A percentile compares a stretch with the other conserved stretches of the same genome.
These are phyloP conservation scores for Timema cristinae DNA, from an alignment of 2,888 invertebrate genomes.

Conservation along the genomic window DNA sequence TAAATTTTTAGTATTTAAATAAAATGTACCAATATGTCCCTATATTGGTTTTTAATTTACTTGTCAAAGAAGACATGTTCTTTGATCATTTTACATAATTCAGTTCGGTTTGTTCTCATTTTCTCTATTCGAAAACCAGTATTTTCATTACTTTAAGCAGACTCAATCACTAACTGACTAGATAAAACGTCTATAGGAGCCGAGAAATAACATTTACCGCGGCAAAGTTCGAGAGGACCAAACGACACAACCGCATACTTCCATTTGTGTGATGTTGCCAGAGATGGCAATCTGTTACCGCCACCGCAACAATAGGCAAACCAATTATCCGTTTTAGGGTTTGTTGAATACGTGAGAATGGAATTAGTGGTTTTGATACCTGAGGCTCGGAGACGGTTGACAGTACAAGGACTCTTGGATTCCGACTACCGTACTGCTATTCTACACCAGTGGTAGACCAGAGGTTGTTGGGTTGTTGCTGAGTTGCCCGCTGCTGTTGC, in stretches of 20 bases:
- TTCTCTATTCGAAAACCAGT: no score
- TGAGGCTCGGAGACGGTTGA: slow-evolving; percentile 59
- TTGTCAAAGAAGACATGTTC: no score
- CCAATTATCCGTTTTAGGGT: slow-evolving; percentile 63
- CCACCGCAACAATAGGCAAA: slow-evolving; percentile 65
- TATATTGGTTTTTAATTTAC: no score
- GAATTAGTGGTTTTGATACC: slow-evolving; percentile 75
- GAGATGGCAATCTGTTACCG: slow-evolving; percentile 55
- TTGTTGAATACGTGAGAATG: slow-evolving; percentile 57
- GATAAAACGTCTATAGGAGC: no score
- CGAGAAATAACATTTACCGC: slow-evolving; percentile 12
- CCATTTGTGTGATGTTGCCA: slow-evolving; percentile 58
- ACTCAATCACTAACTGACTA: no score
- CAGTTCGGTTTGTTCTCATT: no score
- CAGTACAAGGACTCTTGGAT: slow-evolving; percentile 61
- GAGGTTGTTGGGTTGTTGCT: slow-evolving; percentile 43
- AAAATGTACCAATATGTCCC: no score
- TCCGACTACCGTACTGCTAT: slow-evolving; percentile 69
- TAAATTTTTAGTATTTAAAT: no score
- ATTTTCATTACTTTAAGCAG: no score
- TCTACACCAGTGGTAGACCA: slow-evolving; percentile 44
- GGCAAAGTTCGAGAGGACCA: slow-evolving; percentile 62
- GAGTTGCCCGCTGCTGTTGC: slow-evolving; percentile 42
- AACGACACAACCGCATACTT: slow-evolving; percentile 65
- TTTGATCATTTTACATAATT: no score